A percentile compares a stretch with the other conserved stretches of the same genome.
These are phyloP conservation scores for Neodiprion pinetum DNA, from an alignment of 1,140 invertebrate species.

Conservation along the genomic window DNA sequence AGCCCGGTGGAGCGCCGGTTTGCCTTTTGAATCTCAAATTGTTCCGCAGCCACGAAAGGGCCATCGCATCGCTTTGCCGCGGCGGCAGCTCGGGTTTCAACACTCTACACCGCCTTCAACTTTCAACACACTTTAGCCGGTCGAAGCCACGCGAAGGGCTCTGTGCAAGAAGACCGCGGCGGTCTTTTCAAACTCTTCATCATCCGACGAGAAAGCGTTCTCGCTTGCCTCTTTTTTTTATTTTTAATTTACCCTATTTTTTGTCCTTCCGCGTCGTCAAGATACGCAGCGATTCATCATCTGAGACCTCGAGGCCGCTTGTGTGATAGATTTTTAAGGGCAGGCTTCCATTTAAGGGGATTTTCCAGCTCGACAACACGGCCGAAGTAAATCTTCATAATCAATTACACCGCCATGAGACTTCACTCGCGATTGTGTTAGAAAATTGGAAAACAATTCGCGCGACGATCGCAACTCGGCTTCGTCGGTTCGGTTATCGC, in stretches of 20 bases:
- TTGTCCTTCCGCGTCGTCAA: background rate
- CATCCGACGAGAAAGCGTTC: background rate
- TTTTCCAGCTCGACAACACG: no score
- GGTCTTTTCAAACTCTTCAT: constrained; percentile 1
- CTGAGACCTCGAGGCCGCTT: background rate
- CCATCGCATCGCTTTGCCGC: constrained; percentile 45
- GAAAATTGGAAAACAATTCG: no score
- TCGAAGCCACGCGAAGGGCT: constrained; percentile 1
- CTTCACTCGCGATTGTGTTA: no score
- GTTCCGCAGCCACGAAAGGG: constrained; percentile 53
- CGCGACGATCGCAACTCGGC: no score
- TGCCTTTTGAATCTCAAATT: constrained; percentile 57
- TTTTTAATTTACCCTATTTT: background rate
- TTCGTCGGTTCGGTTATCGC: no score
- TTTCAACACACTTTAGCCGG: constrained; percentile 49
- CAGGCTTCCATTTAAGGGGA: no score
- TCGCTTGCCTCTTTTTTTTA: background rate
- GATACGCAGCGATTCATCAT: constrained; percentile 11
- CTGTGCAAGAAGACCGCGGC: background rate
- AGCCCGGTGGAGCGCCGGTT: constrained; percentile 33
- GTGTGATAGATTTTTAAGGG: background rate
- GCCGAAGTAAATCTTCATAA: no score
- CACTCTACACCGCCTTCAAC: constrained; percentile 58
- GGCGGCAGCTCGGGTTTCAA: constrained; percentile 60
- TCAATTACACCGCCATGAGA: no score